Conservation (phyloP, 2,888 invertebrate genomes). For the Drosophila nr. perissopoda region DNA sequence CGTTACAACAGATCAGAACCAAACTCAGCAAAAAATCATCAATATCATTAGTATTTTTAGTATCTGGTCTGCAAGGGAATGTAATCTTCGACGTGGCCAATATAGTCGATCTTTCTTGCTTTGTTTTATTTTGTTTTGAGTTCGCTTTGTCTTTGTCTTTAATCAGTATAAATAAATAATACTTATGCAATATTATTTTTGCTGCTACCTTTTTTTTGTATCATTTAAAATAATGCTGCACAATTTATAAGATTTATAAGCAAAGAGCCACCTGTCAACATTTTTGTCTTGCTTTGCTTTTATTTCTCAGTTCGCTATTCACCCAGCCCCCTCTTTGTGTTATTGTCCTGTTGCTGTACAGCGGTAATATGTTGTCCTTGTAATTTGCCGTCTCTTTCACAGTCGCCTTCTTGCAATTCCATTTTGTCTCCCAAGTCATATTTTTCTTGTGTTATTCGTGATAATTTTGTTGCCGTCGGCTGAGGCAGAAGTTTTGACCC, state of each 20-base stretch:
- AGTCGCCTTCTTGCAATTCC: neutral
- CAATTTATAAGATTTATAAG: constrained; percentile 61
- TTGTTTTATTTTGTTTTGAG: neutral
- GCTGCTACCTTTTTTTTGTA: constrained; percentile 14
- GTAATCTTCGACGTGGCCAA: neutral
- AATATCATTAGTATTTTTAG: neutral
- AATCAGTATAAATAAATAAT: constrained; percentile 20
- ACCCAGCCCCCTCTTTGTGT: neutral
- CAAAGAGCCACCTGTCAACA: constrained; percentile 47
- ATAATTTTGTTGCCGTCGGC: constrained; percentile 31
- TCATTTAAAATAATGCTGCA: constrained; percentile 42
- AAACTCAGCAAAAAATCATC: neutral
- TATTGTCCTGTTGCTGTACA: constrained; percentile 56
- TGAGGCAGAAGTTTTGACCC: constrained; percentile 32
- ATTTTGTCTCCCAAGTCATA: constrained; percentile 18
- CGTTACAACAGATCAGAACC: neutral
- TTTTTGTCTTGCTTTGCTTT: constrained; percentile 17
- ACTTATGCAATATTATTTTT: constrained; percentile 7
- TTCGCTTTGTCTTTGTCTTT: constrained; percentile 2
- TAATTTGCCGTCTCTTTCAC: constrained; percentile 10
- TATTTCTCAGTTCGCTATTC: neutral
- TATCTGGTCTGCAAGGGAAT: neutral
- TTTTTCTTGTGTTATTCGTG: constrained; percentile 32
- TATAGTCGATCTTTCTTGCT: neutral
- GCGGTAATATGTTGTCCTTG: constrained; percentile 63